These are phyloP conservation scores for Zelleria hepariella DNA, from an alignment of 2,888 invertebrate genomes.

Conservation along the genomic window DNA sequence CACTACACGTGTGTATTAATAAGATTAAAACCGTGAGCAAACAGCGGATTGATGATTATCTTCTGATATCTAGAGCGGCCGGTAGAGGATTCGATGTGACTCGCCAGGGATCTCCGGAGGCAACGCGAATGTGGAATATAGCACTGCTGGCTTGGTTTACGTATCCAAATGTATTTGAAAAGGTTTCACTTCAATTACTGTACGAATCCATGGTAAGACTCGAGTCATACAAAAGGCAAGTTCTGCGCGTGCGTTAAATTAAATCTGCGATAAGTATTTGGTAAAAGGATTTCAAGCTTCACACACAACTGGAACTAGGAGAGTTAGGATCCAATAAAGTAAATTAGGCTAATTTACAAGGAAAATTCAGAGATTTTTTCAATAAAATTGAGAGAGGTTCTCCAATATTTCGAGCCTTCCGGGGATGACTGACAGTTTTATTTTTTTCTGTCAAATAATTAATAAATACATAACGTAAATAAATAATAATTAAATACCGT, in stretches of 20 bases:
- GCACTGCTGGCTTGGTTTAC: slow-evolving; percentile 57
- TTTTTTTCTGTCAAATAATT: too few species aligned
- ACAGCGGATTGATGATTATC: slow-evolving; percentile 73
- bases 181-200: slow-evolving; percentile 69
- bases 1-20: slow-evolving; percentile 77
- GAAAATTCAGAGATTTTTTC: too few species aligned
- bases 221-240: slow-evolving; percentile 73
- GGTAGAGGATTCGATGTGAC: slow-evolving; percentile 74
- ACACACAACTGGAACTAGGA: too few species aligned
- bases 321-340: too few species aligned
- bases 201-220: slow-evolving; percentile 69
- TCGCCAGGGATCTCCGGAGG: slow-evolving; percentile 39
- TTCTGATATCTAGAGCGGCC: slow-evolving; percentile 75
- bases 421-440: too few species aligned
- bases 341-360: too few species aligned
- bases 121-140: slow-evolving; percentile 28
- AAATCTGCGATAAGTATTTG: slow-evolving; percentile 11
- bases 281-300: background rate
- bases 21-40: slow-evolving; percentile 76
- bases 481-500: too few species aligned
- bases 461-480: too few species aligned
- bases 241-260: slow-evolving; percentile 71
- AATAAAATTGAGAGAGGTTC: too few species aligned
- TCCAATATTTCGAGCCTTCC: too few species aligned
- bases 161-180: slow-evolving; percentile 73